Percentiles rank a stretch among this genome's conserved stretches.
Conservation (phyloP, 2,113 vertebrate species). For the Coryphaenoides rupestris region DNA sequence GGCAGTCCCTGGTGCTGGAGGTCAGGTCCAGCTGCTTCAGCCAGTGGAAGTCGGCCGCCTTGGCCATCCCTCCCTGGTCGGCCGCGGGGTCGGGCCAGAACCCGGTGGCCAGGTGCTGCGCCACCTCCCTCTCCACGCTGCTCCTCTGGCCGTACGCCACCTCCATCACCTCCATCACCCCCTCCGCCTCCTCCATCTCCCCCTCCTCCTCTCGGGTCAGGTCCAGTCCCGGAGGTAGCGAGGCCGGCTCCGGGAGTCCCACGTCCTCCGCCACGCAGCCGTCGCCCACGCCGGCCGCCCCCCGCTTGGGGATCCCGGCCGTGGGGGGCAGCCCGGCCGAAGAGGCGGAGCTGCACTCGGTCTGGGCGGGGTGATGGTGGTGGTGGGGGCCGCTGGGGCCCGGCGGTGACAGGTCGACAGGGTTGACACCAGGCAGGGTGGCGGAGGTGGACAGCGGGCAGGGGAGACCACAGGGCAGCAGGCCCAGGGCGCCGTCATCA, state of each 20-base stretch:
- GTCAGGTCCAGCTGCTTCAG: constrained; percentile 82
- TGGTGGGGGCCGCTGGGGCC: constrained; percentile 8
- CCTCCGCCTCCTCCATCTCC: too few relatives aligned
- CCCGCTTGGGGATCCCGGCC: constrained; percentile 25
- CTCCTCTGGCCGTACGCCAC: constrained; percentile 73
- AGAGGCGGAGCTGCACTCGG: constrained; percentile 29
- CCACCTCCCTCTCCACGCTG: constrained; percentile 90
- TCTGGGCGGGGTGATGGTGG: constrained; percentile 47
- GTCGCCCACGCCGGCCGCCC: constrained; percentile 31
- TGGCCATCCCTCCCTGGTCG: constrained; percentile 70
- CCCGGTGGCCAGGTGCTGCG: constrained; percentile 91
- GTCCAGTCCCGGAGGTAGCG: constrained; percentile 40
- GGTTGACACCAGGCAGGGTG: constrained; percentile 17
- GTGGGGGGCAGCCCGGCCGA: constrained; percentile 42
- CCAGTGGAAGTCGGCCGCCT: constrained; percentile 87
- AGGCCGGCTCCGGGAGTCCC: constrained; percentile 65
- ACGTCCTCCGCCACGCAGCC: constrained; percentile 24
- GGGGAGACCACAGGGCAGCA: constrained; percentile 46
- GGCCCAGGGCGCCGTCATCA: constrained; percentile 43
- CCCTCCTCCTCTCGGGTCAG: constrained; percentile 10
- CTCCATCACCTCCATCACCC: too few relatives aligned
- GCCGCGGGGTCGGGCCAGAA: constrained; percentile 82
- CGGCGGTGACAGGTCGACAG: constrained; percentile 36
- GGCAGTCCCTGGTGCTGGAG: constrained; percentile 84
- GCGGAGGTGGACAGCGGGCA: constrained; percentile 46